phyloP scores from a whole-genome alignment of 2,113 vertebrate species.

The Neolamprologus hecqui region DNA sequence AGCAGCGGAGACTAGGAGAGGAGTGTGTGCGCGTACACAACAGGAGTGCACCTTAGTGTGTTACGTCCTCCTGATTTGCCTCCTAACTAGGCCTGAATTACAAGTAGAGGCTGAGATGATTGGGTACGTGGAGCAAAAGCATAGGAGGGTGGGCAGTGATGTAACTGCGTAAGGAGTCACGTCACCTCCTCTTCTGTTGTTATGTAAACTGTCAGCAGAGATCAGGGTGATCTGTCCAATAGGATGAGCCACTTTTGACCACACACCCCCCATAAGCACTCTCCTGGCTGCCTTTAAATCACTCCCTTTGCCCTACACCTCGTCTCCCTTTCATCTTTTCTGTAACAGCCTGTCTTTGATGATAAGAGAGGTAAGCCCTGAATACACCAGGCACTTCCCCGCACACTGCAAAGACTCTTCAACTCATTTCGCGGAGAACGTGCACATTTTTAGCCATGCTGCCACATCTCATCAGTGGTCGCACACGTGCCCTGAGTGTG shows the following conservation, averaged over 20 bases:
- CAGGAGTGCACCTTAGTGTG: neutral
- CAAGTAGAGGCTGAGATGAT: slow-evolving; percentile 13
- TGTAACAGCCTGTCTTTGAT: neutral
- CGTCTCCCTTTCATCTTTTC: neutral
- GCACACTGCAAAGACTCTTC: neutral
- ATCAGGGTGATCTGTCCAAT: slow-evolving; percentile 58
- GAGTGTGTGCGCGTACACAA: neutral
- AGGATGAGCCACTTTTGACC: slow-evolving; percentile 45
- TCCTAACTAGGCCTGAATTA: slow-evolving; percentile 2
- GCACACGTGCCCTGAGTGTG: neutral
- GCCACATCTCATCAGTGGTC: slow-evolving; percentile 7
- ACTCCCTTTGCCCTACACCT: neutral
- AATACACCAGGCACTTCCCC: neutral
- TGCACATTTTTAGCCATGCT: neutral
- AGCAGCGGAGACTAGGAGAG: slow-evolving; percentile 11
- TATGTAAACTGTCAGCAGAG: slow-evolving; percentile 63
- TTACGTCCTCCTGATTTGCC: neutral
- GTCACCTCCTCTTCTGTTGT: slow-evolving; percentile 43
- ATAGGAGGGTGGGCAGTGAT: slow-evolving; percentile 21
- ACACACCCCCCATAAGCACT: slow-evolving; percentile 29
- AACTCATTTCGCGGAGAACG: neutral
- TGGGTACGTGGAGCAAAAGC: neutral
- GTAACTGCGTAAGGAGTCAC: slow-evolving; percentile 37
- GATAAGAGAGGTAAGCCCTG: neutral
- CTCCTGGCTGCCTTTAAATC: neutral